A percentile compares a stretch with the other conserved stretches of the same genome.
These are phyloP conservation scores for Heliconius cydno DNA, from an alignment of 2,888 invertebrate genomes.

Conservation along the genomic window DNA sequence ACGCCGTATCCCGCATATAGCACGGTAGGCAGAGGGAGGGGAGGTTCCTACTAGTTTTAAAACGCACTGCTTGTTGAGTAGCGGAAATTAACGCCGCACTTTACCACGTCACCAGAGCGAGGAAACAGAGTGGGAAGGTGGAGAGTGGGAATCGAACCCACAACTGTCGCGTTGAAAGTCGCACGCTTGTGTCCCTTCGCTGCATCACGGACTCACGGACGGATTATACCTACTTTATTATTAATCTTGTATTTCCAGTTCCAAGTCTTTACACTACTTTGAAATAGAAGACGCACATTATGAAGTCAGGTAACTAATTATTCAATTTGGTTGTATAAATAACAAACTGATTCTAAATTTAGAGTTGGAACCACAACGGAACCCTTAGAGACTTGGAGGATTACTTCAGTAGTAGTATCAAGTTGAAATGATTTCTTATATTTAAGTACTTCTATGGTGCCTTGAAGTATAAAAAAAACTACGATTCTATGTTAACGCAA, in stretches of 20 bases:
- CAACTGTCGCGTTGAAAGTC: not conserved
- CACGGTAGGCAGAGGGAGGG: not conserved
- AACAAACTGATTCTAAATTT: too few species aligned
- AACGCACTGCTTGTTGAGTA: not conserved
- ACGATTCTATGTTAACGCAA: too few species aligned
- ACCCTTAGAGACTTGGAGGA: too few species aligned
- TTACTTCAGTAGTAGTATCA: too few species aligned
- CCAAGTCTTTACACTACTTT: slow-evolving; percentile 70
- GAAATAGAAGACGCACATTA: slow-evolving; percentile 74
- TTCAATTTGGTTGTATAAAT: too few species aligned
- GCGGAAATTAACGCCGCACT: not conserved
- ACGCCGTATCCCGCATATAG: not conserved
- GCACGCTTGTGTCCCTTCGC: not conserved
- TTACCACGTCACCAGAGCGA: not conserved
- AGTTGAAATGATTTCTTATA: too few species aligned
- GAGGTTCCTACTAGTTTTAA: not conserved
- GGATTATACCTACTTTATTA: not conserved
- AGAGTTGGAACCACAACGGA: too few species aligned
- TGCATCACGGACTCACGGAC: not conserved
- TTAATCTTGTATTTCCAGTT: slow-evolving; percentile 56
- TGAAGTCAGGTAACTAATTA: slow-evolving; percentile 64
- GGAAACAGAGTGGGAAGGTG: not conserved
- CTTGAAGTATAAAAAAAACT: too few species aligned
- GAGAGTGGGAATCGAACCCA: not conserved
- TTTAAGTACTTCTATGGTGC: too few species aligned